Percentiles rank a stretch among this genome's conserved stretches.
These are phyloP conservation scores for Limnothrissa miodon DNA, from an alignment of 2,113 vertebrate genomes.

Conservation along the genomic window DNA sequence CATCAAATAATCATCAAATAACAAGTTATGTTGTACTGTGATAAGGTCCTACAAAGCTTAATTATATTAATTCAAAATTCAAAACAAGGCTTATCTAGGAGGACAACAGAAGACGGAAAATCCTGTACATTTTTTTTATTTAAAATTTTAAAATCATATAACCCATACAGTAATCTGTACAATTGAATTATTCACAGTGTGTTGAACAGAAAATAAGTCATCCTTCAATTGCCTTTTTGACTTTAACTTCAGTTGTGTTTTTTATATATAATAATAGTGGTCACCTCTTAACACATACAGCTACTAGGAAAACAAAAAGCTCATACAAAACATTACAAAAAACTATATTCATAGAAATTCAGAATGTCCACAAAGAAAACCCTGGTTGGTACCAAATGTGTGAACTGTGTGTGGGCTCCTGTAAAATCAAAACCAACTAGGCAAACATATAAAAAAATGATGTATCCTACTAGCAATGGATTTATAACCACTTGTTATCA, in stretches of 20 bases:
- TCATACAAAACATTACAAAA: constrained; percentile 98
- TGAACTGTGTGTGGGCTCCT: constrained; percentile 59
- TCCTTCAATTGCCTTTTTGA: constrained; percentile 74
- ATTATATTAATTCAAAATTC: neutral
- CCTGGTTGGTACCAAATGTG: constrained; percentile 76
- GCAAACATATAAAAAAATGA: constrained; percentile 50
- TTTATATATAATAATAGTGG: constrained; percentile 80
- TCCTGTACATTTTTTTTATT: constrained; percentile 82
- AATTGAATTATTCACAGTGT: constrained; percentile 99
- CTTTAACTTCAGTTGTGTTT: constrained; percentile 60
- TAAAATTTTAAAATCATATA: constrained; percentile 96
- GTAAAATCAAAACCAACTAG: constrained; percentile 52
- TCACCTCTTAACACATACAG: constrained; percentile 88
- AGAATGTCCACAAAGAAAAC: constrained; percentile 92
- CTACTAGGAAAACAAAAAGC: constrained; percentile 94
- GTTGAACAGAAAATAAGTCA: constrained; percentile 95
- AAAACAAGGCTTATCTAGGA: neutral
- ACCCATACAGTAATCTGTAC: constrained; percentile 99
- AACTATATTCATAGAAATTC: constrained; percentile 99
- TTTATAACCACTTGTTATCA: constrained; percentile 12
- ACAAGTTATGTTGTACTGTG: neutral
- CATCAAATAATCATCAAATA: neutral
- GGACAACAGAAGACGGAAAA: constrained; percentile 16
- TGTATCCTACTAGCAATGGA: neutral
- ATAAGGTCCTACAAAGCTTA: neutral